A percentile compares a stretch with the other conserved stretches of the same genome.
These are phyloP conservation scores for Caenorhabditis sp. DNA, from an alignment of 2,888 invertebrate genomes.

Conservation along the genomic window DNA sequence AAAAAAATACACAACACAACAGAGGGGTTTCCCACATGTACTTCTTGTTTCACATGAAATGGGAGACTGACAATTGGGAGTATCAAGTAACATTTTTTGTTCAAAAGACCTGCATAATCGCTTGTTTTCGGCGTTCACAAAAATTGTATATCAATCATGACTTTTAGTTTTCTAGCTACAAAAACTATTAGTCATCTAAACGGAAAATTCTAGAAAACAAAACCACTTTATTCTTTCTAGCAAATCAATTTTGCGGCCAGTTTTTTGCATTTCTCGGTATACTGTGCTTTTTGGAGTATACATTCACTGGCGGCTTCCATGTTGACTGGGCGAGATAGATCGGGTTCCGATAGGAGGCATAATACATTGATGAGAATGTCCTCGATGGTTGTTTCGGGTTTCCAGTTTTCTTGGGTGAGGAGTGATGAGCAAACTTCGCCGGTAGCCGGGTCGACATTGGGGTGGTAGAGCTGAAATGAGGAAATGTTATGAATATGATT, in stretches of 20 bases:
- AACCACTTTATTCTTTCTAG: too few relatives aligned
- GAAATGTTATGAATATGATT: not conserved
- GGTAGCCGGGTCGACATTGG: conserved; percentile 27
- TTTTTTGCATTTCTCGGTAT: not conserved
- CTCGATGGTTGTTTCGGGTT: conserved; percentile 37
- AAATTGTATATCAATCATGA: too few relatives aligned
- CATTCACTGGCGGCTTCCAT: conserved; percentile 34
- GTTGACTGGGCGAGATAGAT: conserved; percentile 38
- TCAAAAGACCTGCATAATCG: too few relatives aligned
- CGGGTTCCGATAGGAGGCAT: conserved; percentile 17
- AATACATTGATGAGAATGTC: conserved; percentile 18
- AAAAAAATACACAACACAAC: not conserved
- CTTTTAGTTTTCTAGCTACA: too few relatives aligned
- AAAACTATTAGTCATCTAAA: too few relatives aligned
- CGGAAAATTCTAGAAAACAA: too few relatives aligned
- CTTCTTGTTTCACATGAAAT: too few relatives aligned
- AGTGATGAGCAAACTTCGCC: conserved; percentile 29
- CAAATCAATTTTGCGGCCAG: not conserved
- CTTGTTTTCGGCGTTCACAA: too few relatives aligned
- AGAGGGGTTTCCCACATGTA: not conserved
- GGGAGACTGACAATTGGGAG: too few relatives aligned
- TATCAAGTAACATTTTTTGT: too few relatives aligned
- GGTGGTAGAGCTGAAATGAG: conserved; percentile 24
- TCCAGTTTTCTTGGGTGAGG: conserved; percentile 33
- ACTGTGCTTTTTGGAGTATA: conserved; percentile 6